Evolutionary conservation across 2,797 vertebrate species (phyloP), one percentile per base, ranked within the genome.

Genomic region (Garrulus glandarius): DNA sequence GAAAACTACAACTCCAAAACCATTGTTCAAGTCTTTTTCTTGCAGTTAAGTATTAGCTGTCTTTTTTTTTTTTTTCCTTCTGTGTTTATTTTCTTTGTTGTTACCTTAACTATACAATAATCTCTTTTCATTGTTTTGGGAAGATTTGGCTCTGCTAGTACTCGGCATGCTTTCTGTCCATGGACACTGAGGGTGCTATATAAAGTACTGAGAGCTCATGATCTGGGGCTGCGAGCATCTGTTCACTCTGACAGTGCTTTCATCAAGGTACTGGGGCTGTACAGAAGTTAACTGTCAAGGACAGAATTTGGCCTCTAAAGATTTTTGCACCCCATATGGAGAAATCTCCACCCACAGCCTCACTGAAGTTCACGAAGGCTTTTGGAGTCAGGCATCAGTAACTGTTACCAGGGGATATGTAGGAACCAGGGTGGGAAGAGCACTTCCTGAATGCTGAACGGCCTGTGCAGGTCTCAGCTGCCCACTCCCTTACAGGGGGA

Each of bases 321-420:
- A 64, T 82, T 82, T 96, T 95, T 95, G 71, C 95, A 95, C 20
- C 68, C 87, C 94, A 91, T 89, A 96, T 95, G 94, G 94, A 95
- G 77, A 91, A 88, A 67, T 72, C n/a, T 81, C 74, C 84, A 72
- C 94, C 96, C 92, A 92, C 87, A 0, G 53, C 47, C 39, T 56
- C 65, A 84, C 1, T 84, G 88, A 94, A 97, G 93, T 96, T 96
- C 90, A 68, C 3, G 49, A 39, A 64, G 92, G 85, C 56, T 94
- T 95, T 84, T 77, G 64, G 93, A 89, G 83, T 92, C 90, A 89
- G 80, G 80, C 74, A 82, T 65, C 72, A 89, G 87, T 69, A 60
- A 18, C 52, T 82, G 67, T 67, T 87, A 68, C 4, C 56, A 46
- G 78, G 89, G 46, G 37, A 57, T 77, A 32, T 74, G 78, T 37